Percentiles rank a stretch among this genome's conserved stretches.
phyloP scores from a whole-genome alignment of 2,113 vertebrate species.

The Lagopus muta region DNA sequence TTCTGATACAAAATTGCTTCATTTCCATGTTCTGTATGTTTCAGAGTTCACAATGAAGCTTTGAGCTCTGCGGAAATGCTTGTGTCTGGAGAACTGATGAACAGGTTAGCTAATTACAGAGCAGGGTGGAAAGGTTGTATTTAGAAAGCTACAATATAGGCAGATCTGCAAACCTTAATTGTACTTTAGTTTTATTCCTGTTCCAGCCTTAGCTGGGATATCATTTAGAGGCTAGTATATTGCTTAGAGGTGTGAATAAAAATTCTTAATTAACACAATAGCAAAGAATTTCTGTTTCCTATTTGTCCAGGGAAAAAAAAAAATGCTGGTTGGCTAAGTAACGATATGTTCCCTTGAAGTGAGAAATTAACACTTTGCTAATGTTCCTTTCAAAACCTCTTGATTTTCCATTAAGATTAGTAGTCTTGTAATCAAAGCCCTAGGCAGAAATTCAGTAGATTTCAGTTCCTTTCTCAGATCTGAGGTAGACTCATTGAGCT shows the following conservation, averaged over 20 bases:
- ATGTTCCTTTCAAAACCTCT: conserved; percentile 33
- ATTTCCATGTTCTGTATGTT: not conserved
- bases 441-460: not conserved
- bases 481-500: not conserved
- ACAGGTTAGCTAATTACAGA: conserved; percentile 10
- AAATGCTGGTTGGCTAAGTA: not conserved
- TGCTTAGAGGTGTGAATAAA: conserved; percentile 34
- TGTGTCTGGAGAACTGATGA: not conserved
- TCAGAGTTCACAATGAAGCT: not conserved
- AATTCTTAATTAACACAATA: conserved; percentile 38
- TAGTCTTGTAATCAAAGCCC: conserved; percentile 36
- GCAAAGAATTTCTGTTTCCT: not conserved
- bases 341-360: conserved; percentile 35
- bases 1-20: not conserved
- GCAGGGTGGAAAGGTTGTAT: conserved; percentile 5
- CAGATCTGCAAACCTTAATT: conserved; percentile 38
- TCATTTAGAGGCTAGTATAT: conserved; percentile 32
- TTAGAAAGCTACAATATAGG: not conserved
- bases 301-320: not conserved
- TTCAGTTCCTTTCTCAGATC: not conserved
- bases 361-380: conserved; percentile 49
- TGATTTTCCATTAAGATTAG: conserved; percentile 51
- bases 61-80: not conserved
- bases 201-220: not conserved
- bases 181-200: conserved; percentile 9